Conservation (phyloP, 2,113 vertebrate species). For the Pristiophorus japonicus region DNA sequence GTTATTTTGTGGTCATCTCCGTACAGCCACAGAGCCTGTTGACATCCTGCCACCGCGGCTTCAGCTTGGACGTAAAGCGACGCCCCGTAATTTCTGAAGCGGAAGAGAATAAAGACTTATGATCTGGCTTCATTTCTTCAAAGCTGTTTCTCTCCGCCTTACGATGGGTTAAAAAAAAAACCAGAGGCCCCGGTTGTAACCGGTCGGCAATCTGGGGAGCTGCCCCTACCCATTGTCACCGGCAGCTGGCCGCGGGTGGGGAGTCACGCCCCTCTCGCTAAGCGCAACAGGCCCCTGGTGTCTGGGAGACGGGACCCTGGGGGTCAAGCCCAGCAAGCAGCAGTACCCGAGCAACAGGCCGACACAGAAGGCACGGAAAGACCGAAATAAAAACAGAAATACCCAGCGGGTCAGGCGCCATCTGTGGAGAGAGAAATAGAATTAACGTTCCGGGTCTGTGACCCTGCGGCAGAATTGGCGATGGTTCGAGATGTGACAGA, state of each 20-base stretch:
- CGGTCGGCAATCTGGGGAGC: neutral
- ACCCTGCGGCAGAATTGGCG: too few species aligned
- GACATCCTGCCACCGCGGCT: constrained; percentile 66
- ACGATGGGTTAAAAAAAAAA: neutral
- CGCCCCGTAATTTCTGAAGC: constrained; percentile 73
- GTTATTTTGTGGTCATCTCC: constrained; percentile 80
- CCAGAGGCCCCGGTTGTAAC: neutral
- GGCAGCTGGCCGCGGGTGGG: neutral
- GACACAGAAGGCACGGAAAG: too few species aligned
- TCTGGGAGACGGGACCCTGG: neutral
- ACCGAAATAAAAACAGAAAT: too few species aligned
- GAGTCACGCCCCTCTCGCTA: too few species aligned
- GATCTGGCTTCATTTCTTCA: neutral
- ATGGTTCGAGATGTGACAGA: too few species aligned
- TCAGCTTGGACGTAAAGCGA: constrained; percentile 70
- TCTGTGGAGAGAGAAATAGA: too few species aligned
- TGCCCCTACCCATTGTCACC: neutral
- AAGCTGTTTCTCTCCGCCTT: neutral
- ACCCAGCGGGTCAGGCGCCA: too few species aligned
- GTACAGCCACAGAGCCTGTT: constrained; percentile 86
- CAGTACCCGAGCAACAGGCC: too few species aligned
- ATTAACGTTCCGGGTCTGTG: too few species aligned
- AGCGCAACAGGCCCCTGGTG: too few species aligned
- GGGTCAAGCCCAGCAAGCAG: too few species aligned
- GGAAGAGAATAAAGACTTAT: constrained; percentile 33